Percentiles rank a stretch among this genome's conserved stretches.
Evolutionary conservation across 2,797 vertebrate genomes (phyloP).

Genomic region (Phrynocephalus vlangalii): DNA sequence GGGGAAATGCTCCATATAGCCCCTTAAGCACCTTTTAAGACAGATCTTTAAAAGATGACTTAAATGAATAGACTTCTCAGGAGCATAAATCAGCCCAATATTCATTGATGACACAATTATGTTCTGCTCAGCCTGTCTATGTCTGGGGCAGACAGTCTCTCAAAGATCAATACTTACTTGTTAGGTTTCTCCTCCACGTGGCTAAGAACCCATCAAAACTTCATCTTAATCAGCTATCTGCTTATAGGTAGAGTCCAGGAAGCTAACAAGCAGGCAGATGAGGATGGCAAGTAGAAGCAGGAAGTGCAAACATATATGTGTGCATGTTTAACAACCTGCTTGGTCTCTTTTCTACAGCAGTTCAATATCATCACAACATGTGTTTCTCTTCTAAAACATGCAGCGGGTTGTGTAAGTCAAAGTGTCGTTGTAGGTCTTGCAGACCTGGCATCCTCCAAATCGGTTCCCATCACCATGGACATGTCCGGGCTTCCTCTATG

Average conservation of each 20-base stretch:
- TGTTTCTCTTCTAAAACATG: slow-evolving; percentile 23
- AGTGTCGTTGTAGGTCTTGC: not conserved
- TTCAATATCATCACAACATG: not conserved
- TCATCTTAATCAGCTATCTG: slow-evolving; percentile 35
- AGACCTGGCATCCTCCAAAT: not conserved
- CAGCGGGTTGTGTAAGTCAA: slow-evolving; percentile 1
- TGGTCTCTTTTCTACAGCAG: not conserved
- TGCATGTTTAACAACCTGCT: not conserved
- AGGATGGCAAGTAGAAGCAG: not conserved
- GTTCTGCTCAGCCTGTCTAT: slow-evolving; percentile 20
- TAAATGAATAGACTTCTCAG: slow-evolving; percentile 40
- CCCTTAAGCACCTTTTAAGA: slow-evolving; percentile 46
- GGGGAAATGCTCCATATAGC: slow-evolving; percentile 3
- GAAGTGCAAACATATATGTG: not conserved
- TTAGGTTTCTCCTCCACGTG: slow-evolving; percentile 20
- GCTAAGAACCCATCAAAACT: slow-evolving; percentile 43
- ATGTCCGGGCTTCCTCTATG: not conserved
- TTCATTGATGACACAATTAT: slow-evolving; percentile 48
- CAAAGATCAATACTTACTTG: slow-evolving; percentile 47
- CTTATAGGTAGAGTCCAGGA: slow-evolving; percentile 6
- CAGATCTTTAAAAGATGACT: slow-evolving; percentile 30
- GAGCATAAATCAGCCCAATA: slow-evolving; percentile 41
- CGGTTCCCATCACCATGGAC: not conserved
- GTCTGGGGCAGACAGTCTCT: slow-evolving; percentile 45
- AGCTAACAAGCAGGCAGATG: not conserved